Base-by-base conservation (phyloP, 2,113 vertebrate species). In the Sorex fumeus region DNA sequence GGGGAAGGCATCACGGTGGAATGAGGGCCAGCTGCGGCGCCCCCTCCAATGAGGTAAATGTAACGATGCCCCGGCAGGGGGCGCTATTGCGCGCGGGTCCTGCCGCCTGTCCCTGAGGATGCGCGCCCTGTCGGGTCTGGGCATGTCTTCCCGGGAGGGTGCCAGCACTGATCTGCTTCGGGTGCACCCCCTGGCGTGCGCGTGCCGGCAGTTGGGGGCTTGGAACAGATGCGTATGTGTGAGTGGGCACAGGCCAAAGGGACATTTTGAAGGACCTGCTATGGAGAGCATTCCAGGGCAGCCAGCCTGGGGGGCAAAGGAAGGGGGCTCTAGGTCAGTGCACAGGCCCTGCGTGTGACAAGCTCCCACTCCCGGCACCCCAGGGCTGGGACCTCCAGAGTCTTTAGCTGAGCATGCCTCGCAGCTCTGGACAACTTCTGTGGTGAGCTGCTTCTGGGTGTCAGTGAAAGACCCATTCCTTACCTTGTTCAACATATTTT, bases 21-120 rank as follows among this genome's bases (percentile, higher is more conserved):
- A 57, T 34, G 32, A 89, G 72, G 43, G 25, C 34, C 9, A 53
- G 50, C 43, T n/a, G 84, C 67, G 27, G 18, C 0, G 77, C 80
- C 66, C 27, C 30, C 57, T 19, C 76, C 85, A 34, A 45, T 18
- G 30, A n/a, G 1, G 3, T 18, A 23, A 32, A 53, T 88, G 88
- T 69, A 71, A 25, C 21, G 11, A 21, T 34, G 57, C 64, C 84
- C 94, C 95, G 69, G 92, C 96, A 97, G 97, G 92, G 95, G 97
- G 96, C 95, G 89, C 97, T 96, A 95, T 82, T 34, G 82, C 85
- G 81, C 62, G 84, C 3, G 3, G 93, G 72, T 67, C 53, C 79
- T 32, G 57, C 72, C 7, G 0, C 36, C 8, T 40, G 0, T 72
- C 64, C n/a, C 84, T 2, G 9, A 25, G 45, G 50, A 25, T 4